Conservation (phyloP, 2,888 invertebrate species). For the Stratiomys singularior region DNA sequence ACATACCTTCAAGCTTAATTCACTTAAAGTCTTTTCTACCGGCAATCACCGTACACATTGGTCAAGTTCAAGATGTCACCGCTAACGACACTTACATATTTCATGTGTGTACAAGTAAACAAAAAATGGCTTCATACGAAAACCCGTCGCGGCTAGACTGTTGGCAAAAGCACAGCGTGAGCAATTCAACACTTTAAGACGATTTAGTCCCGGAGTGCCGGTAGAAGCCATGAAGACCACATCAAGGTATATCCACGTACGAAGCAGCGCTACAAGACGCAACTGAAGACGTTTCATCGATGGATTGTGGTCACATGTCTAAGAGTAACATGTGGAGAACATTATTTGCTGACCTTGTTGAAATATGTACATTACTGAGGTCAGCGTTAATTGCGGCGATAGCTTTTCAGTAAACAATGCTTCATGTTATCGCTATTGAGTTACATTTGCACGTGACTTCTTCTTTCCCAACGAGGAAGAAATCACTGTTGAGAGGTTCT, state of each 20-base stretch:
- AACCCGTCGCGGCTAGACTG: no score
- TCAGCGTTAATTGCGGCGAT: not conserved
- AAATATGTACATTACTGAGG: slow-evolving; percentile 11
- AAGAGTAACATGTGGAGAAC: not conserved
- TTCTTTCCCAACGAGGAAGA: no score
- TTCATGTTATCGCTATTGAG: not conserved
- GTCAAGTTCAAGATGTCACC: no score
- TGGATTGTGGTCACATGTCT: not conserved
- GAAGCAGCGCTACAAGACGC: not conserved
- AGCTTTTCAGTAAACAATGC: not conserved
- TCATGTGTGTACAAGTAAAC: no score
- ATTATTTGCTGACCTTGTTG: slow-evolving; percentile 31
- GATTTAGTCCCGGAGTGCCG: not conserved
- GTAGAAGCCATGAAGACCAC: slow-evolving; percentile 1
- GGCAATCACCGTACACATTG: no score
- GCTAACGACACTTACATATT: no score
- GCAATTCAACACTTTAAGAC: no score
- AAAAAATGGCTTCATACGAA: no score
- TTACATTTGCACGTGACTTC: not conserved
- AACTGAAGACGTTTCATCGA: slow-evolving; percentile 7
- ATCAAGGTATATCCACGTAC: not conserved
- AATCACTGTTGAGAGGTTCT: no score
- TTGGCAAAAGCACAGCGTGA: no score
- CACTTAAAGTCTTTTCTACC: no score
- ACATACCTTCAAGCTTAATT: no score